Evolutionary conservation across 2,797 vertebrate species (phyloP), one percentile per base, ranked within the genome.

Genomic region (Channa striata): DNA sequence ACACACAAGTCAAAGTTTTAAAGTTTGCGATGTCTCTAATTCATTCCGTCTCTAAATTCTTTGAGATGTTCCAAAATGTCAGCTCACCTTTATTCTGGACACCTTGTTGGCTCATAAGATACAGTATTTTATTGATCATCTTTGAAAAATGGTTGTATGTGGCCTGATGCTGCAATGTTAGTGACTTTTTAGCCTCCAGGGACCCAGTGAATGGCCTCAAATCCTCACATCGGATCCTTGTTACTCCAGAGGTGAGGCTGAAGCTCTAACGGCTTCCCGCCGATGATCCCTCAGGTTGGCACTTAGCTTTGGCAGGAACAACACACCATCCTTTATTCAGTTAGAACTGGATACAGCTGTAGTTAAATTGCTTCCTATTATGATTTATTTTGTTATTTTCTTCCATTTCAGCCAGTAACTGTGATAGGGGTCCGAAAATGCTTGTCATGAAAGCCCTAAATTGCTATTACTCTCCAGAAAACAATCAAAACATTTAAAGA

Each of bases 211-310:
- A 6, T 0, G 3, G 44, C 37, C 59, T 59, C 20, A 61, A 21
- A 46, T 53, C 78, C 73, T 63, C 50, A 74, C 68, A 64, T 73
- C 34, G 17, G 20, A 37, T 61, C 68, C 53, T 70, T 68, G 57
- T 52, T 30, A 37, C 23, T 70, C 67, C 44, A 68, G 50, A 77
- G 52, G 62, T 16, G 14, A 53, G 54, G 25, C 39, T 66, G 39
- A 65, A 39, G 20, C 56, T 16, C 39, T 72, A 19, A 68, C 66
- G 43, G 60, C 17, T 11, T 3, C 44, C 19, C 20, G 21, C 23
- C 50, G 53, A 71, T 54, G 37, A 67, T 17, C 46, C 68, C 66
- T 23, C 2, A 6, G 47, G 50, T 59, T 48, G 57, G 19, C 17
- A 59, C 47, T 51, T 77, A 16, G 19, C 57, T 62, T 30, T 56